A percentile compares a stretch with the other conserved stretches of the same genome.
phyloP scores from a whole-genome alignment of 2,888 invertebrate species.

The Toxonevra muliebris region DNA sequence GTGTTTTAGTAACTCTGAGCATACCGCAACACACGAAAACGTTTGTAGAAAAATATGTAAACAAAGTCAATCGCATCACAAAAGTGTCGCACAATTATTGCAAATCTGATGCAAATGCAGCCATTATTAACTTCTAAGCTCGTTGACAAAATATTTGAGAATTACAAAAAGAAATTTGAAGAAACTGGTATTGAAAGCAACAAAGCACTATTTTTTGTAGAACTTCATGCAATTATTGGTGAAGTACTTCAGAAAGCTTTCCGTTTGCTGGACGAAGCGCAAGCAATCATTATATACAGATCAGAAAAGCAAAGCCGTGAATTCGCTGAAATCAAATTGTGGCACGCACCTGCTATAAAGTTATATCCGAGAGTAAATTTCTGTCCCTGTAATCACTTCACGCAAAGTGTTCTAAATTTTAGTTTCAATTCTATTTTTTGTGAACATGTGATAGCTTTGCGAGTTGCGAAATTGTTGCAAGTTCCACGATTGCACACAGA shows the following conservation, averaged over 20 bases:
- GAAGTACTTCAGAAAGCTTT: slow-evolving; percentile 68
- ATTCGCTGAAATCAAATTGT: slow-evolving; percentile 68
- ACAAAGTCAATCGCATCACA: too few species aligned
- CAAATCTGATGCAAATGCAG: not conserved
- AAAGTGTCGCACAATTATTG: too few species aligned
- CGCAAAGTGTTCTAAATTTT: slow-evolving; percentile 67
- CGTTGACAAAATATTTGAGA: too few species aligned
- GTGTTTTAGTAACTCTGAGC: too few species aligned
- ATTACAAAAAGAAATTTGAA: too few species aligned
- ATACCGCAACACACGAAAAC: too few species aligned
- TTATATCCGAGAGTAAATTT: slow-evolving; percentile 74
- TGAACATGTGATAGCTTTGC: slow-evolving; percentile 74
- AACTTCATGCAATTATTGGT: slow-evolving; percentile 71
- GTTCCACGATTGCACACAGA: slow-evolving; percentile 51
- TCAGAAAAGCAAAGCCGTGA: slow-evolving; percentile 63
- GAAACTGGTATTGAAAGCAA: not conserved
- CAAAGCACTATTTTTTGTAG: slow-evolving; percentile 60
- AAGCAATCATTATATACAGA: slow-evolving; percentile 67
- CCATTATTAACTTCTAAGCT: too few species aligned
- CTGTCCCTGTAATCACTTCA: slow-evolving; percentile 74
- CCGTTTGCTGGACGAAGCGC: slow-evolving; percentile 71
- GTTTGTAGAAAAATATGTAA: too few species aligned
- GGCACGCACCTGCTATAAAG: slow-evolving; percentile 67
- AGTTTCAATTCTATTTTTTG: slow-evolving; percentile 65
- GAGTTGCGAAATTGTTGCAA: slow-evolving; percentile 67